These are phyloP conservation scores for Micromussa lordhowensis DNA, from an alignment of 92 coral and sea anemone genomes.

Conservation along the genomic window DNA sequence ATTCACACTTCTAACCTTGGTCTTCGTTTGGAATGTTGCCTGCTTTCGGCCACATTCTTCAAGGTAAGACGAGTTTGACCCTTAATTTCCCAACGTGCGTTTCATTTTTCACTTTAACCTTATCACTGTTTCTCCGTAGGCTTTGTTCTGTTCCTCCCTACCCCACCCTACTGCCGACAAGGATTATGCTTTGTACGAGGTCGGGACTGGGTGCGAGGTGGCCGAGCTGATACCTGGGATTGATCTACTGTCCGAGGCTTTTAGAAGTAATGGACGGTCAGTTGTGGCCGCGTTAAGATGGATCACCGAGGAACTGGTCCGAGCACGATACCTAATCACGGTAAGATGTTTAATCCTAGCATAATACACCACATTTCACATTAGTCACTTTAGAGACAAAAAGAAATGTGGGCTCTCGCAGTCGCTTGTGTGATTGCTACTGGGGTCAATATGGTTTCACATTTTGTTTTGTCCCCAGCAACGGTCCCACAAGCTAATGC, in stretches of 20 bases:
- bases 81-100: neutral
- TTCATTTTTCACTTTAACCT: neutral
- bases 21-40: conserved; percentile 89
- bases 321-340: conserved; percentile 79
- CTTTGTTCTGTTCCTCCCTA: conserved; percentile 84
- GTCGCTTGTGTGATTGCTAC: no score
- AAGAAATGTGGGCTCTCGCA: no score
- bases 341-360: conserved; percentile 40
- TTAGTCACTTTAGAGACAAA: no score
- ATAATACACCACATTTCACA: no score
- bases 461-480: no score
- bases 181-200: conserved; percentile 94
- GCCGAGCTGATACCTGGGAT: conserved; percentile 87
- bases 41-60: conserved; percentile 81
- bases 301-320: conserved; percentile 89
- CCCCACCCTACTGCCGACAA: conserved; percentile 95
- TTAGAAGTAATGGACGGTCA: conserved; percentile 92
- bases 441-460: no score
- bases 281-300: conserved; percentile 86
- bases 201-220: conserved; percentile 82
- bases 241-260: conserved; percentile 90
- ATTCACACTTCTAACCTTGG: conserved; percentile 92
- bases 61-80: conserved; percentile 62
- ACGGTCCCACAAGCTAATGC: no score
- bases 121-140: conserved; percentile 45